These are phyloP conservation scores for Craterocephalus amniculus DNA, from an alignment of 2,797 vertebrate species.

Conservation along the genomic window DNA sequence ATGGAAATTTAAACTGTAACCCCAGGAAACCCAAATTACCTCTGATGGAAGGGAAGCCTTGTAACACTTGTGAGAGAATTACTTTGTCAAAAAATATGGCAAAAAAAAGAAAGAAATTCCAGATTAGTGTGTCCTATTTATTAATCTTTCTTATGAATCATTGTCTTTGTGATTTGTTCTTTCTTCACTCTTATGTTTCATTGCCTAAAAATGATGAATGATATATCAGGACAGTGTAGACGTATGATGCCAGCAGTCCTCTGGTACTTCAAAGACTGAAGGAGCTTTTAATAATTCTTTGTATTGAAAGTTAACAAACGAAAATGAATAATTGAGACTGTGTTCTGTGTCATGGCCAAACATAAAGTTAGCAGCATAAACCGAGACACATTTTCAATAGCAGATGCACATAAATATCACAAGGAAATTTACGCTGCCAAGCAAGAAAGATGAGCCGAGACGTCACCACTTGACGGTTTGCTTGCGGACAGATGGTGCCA, in stretches of 20 bases:
- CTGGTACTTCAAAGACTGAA: constrained; percentile 31
- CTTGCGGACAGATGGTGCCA: constrained; percentile 79
- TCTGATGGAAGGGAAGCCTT: not conserved
- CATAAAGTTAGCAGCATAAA: constrained; percentile 61
- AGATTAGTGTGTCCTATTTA: not conserved
- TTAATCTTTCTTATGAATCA: not conserved
- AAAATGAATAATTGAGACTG: constrained; percentile 50
- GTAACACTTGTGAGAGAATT: not conserved
- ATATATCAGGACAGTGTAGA: constrained; percentile 34
- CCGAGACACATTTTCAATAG: constrained; percentile 48
- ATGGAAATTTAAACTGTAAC: not conserved
- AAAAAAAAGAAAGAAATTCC: not conserved
- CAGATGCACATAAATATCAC: constrained; percentile 71
- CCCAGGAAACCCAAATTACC: not conserved
- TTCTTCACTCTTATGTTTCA: not conserved
- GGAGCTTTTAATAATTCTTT: constrained; percentile 21
- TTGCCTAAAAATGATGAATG: not conserved
- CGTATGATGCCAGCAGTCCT: constrained; percentile 13
- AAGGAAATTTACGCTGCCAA: constrained; percentile 61
- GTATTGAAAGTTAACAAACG: constrained; percentile 46
- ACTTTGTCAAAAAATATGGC: not conserved
- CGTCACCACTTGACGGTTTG: constrained; percentile 74
- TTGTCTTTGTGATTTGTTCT: not conserved
- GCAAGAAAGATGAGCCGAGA: constrained; percentile 65
- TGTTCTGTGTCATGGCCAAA: constrained; percentile 41